These are phyloP conservation scores for Solen grandis DNA, from an alignment of 1,140 invertebrate species.

Conservation along the genomic window DNA sequence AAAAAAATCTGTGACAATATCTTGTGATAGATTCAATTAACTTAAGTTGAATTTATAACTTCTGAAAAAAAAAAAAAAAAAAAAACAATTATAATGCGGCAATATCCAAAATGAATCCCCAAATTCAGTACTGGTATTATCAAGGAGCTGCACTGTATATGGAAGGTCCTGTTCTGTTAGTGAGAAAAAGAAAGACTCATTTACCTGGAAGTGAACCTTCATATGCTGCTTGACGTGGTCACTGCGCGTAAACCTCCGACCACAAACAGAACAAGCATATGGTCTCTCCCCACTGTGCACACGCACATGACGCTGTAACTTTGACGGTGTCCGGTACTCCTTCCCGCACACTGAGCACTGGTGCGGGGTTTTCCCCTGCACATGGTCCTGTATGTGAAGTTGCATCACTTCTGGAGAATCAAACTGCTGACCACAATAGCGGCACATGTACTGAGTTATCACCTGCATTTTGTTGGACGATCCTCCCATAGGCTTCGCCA, in stretches of 20 bases:
- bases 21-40: too few species aligned
- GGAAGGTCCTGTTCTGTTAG: too few species aligned
- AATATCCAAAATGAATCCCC: too few species aligned
- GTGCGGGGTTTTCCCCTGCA: constrained; percentile 82
- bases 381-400: constrained; percentile 66
- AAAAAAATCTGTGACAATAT: too few species aligned
- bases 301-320: constrained; percentile 92
- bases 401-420: constrained; percentile 71
- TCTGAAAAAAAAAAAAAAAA: too few species aligned
- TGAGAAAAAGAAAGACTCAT: too few species aligned
- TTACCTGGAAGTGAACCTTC: constrained; percentile 71
- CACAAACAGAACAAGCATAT: constrained; percentile 92
- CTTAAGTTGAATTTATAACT: too few species aligned
- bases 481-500: constrained; percentile 28
- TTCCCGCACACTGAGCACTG: constrained; percentile 92
- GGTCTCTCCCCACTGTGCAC: constrained; percentile 97
- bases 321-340: constrained; percentile 94
- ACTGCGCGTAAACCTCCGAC: constrained; percentile 94
- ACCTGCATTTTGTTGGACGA: constrained; percentile 53
- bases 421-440: constrained; percentile 73
- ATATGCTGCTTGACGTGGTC: constrained; percentile 76
- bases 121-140: too few species aligned
- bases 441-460: constrained; percentile 70
- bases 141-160: too few species aligned
- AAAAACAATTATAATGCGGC: too few species aligned